These are phyloP conservation scores for Rhadinocentrus ornatus DNA, from an alignment of 2,797 vertebrate genomes.

Conservation along the genomic window DNA sequence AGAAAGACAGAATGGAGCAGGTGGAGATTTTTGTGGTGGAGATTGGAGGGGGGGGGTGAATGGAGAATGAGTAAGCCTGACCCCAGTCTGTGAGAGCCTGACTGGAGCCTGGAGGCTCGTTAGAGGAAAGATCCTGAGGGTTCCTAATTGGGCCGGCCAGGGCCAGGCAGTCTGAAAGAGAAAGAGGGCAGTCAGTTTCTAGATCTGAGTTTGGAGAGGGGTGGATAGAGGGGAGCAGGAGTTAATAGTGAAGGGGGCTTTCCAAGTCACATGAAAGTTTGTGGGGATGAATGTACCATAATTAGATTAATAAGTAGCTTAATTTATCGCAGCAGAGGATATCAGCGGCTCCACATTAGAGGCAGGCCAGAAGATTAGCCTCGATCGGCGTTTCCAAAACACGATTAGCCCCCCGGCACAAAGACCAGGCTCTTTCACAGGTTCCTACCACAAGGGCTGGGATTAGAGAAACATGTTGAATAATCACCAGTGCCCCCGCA, in stretches of 20 bases:
- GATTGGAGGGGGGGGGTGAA: slow-evolving; percentile 7
- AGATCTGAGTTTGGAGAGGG: slow-evolving; percentile 66
- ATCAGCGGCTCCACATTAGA: slow-evolving; percentile 97
- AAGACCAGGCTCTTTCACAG: slow-evolving; percentile 85
- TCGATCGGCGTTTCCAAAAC: slow-evolving; percentile 93
- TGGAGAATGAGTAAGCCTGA: slow-evolving; percentile 53
- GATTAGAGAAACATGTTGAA: slow-evolving; percentile 83
- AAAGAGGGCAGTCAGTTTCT: slow-evolving; percentile 72
- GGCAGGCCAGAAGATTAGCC: slow-evolving; percentile 94
- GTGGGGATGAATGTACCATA: slow-evolving; percentile 96
- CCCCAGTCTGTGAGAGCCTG: slow-evolving; percentile 66
- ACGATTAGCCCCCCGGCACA: slow-evolving; percentile 95
- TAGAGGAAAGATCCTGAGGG: slow-evolving; percentile 91
- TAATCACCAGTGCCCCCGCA: slow-evolving; percentile 80
- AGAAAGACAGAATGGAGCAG: slow-evolving; percentile 45
- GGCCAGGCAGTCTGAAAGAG: slow-evolving; percentile 86
- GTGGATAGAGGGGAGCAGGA: slow-evolving; percentile 81
- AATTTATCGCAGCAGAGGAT: slow-evolving; percentile 99
- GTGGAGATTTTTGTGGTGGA: slow-evolving; percentile 45
- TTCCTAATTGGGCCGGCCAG: slow-evolving; percentile 94
- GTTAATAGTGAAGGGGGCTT: slow-evolving; percentile 91
- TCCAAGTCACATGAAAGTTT: slow-evolving; percentile 99
- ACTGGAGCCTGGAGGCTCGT: slow-evolving; percentile 88
- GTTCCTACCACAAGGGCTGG: slow-evolving; percentile 88
- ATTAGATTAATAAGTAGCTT: slow-evolving; percentile 99